Base-by-base conservation (phyloP, 2,888 invertebrate species). In the Acanthosepion lycidas region DNA sequence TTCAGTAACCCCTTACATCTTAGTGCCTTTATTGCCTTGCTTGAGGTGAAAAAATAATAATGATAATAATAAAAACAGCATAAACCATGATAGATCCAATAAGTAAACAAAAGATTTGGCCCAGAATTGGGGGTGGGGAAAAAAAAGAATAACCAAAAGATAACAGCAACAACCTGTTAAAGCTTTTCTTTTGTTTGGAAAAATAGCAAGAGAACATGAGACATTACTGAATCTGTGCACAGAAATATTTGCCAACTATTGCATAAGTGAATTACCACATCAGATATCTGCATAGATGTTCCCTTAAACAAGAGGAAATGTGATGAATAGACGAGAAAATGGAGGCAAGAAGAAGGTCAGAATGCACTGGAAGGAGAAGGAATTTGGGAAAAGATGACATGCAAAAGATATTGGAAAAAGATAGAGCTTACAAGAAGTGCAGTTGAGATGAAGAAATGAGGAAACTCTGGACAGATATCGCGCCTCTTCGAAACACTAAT, bases 261-360 rank as follows among this genome's bases (percentile, higher is more conserved):
- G 78, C 78, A 12, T 78, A 78, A 78, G 78, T 78, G 78, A 78
- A 78, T 78, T 78, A 78, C n/a, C 78, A 78, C 78, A 78, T 78
- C n/a, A 33, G 78, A 78, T 78, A 78, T 78, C n/a, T 33, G 8
- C 3, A n/a, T 8, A 15, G n/a, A n/a, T 18, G n/a, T 78, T 78
- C 78, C n/a, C 23, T 59, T 59, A 59, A 59, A 59, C 78, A 78
- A 78, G n/a, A 78, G 12, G 78, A 78, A 33, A 9, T 33, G 78
- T 78, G n/a, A 78, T 78, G 78, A 78, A 78, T 78, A 78, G 78
- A n/a, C n/a, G 23, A 78, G 78, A 33, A 33, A n/a, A 9, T n/a
- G n/a, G 12, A 78, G 78, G 78, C 18, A n/a, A 78, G 78, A 33
- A 78, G 78, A 15, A 78, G n/a, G n/a, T 15, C 15, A n/a, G n/a